Conservation (phyloP, 2,113 vertebrate genomes). For the Gasterosteus aculeatus region DNA sequence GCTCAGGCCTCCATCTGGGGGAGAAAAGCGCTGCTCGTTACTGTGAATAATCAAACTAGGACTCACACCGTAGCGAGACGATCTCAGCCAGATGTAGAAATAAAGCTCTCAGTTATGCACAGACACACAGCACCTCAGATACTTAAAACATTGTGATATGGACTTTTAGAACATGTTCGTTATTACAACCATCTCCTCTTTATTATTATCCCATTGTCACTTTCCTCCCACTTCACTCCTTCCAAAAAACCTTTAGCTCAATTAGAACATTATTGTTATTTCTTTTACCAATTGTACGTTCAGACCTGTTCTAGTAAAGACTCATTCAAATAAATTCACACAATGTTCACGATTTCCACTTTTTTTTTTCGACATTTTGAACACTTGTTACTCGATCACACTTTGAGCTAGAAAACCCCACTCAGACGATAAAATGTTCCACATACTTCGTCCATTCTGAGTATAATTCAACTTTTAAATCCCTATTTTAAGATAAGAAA, state of each 20-base stretch:
- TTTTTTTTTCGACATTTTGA: not conserved
- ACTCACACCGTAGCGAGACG: not conserved
- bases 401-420: not conserved
- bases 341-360: too few relatives aligned
- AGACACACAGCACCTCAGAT: not conserved
- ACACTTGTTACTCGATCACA: not conserved
- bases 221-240: too few relatives aligned
- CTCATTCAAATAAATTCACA: too few relatives aligned
- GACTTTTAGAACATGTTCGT: not conserved
- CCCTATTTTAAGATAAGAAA: not conserved
- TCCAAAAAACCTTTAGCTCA: too few relatives aligned
- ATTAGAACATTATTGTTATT: too few relatives aligned
- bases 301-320: too few relatives aligned
- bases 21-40: slow-evolving; percentile 18
- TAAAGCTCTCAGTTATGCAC: not conserved
- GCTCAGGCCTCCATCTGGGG: slow-evolving; percentile 84
- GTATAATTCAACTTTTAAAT: too few relatives aligned
- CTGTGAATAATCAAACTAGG: not conserved
- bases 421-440: too few relatives aligned
- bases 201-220: too few relatives aligned
- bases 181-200: too few relatives aligned
- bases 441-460: too few relatives aligned
- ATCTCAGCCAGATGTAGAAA: not conserved
- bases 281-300: too few relatives aligned
- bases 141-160: not conserved